Percentiles rank a stretch among this genome's conserved stretches.
These are phyloP conservation scores for Bibio marci DNA, from an alignment of 2,888 invertebrate species.

Conservation along the genomic window DNA sequence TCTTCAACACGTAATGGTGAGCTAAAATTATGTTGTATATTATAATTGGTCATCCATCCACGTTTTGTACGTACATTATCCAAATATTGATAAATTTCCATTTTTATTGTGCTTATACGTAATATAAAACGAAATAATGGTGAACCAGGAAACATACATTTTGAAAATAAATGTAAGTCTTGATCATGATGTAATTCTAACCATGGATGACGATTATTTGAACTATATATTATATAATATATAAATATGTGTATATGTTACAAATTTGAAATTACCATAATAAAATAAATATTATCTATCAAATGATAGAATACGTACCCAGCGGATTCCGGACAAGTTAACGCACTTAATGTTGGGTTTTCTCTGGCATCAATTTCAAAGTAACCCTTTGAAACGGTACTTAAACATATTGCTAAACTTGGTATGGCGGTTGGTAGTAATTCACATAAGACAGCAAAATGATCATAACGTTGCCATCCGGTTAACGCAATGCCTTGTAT, in stretches of 20 bases:
- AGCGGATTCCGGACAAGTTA: conserved; percentile 34
- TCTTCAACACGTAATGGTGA: conserved; percentile 47
- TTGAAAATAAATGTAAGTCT: conserved; percentile 42
- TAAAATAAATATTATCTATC: too few relatives aligned
- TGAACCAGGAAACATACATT: conserved; percentile 48
- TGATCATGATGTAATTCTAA: conserved; percentile 40
- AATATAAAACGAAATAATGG: conserved; percentile 32
- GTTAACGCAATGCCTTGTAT: conserved; percentile 25
- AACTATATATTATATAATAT: not conserved
- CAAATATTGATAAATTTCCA: conserved; percentile 25
- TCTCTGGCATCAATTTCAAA: conserved; percentile 36
- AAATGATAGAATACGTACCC: not conserved
- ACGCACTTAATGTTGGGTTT: conserved; percentile 29
- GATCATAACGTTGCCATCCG: conserved; percentile 40
- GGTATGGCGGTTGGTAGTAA: conserved; percentile 46
- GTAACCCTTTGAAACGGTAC: conserved; percentile 40
- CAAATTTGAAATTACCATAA: too few relatives aligned
- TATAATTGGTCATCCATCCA: conserved; percentile 55
- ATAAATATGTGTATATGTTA: too few relatives aligned
- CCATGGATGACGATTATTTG: conserved; percentile 27
- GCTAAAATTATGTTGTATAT: conserved; percentile 48
- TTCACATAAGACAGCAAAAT: conserved; percentile 51
- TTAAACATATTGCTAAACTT: conserved; percentile 40
- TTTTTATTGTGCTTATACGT: conserved; percentile 25
- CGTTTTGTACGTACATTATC: conserved; percentile 14